A percentile compares a stretch with the other conserved stretches of the same genome.
phyloP scores from a whole-genome alignment of 2,888 invertebrate genomes.

The Tortricodes alternella region DNA sequence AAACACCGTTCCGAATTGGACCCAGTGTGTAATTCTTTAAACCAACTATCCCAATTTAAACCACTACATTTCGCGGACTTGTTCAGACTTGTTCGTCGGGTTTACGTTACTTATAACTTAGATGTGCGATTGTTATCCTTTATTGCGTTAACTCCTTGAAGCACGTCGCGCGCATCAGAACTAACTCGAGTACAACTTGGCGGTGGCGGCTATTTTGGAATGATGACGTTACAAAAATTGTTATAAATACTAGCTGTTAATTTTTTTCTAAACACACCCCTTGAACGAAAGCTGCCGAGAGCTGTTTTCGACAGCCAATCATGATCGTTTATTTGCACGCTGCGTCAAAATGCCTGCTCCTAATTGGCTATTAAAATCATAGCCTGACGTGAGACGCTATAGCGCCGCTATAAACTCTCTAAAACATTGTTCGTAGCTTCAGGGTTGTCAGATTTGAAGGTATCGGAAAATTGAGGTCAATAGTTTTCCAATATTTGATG shows the following conservation, averaged over 20 bases:
- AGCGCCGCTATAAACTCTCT: background rate
- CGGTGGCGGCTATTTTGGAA: slow-evolving; percentile 6
- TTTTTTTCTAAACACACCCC: background rate
- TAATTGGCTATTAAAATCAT: slow-evolving; percentile 26
- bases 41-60: too few relatives aligned
- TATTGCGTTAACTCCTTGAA: slow-evolving; percentile 6
- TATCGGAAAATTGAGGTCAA: background rate
- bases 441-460: background rate
- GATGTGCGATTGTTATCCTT: slow-evolving; percentile 6
- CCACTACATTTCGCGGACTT: too few relatives aligned
- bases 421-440: background rate
- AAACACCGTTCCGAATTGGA: too few relatives aligned
- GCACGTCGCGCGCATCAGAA: slow-evolving; percentile 8
- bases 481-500: background rate
- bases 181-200: background rate
- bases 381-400: slow-evolving; percentile 6
- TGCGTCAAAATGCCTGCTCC: slow-evolving; percentile 18
- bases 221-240: background rate
- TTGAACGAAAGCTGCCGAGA: slow-evolving; percentile 9
- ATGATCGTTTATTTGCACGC: slow-evolving; percentile 3
- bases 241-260: background rate
- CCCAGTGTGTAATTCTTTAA: too few relatives aligned
- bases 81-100: background rate
- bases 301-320: slow-evolving; percentile 27
- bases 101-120: background rate